Evolutionary conservation across 2,888 invertebrate genomes (phyloP).

Genomic region (Ethmia dodecea): DNA sequence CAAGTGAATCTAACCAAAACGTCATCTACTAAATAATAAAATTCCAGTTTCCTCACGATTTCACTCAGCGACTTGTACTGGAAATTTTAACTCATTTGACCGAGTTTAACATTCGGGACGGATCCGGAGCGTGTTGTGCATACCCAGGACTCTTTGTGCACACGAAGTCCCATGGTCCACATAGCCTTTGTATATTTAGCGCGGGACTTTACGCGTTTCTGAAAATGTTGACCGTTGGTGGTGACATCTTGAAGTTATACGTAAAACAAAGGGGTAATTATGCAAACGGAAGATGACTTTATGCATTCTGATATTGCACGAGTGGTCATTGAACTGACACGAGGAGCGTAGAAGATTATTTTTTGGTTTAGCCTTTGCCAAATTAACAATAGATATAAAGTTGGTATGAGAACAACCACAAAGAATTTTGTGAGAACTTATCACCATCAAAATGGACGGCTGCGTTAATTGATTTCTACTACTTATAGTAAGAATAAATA

Average conservation of each 20-base stretch:
- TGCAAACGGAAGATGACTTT: constrained; percentile 1
- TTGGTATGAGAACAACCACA: too few relatives aligned
- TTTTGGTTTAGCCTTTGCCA: too few relatives aligned
- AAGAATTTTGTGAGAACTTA: too few relatives aligned
- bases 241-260: constrained; percentile 7
- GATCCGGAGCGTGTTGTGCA: constrained; percentile 9
- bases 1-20: too few relatives aligned
- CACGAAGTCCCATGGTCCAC: not conserved
- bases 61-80: constrained; percentile 11
- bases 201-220: constrained; percentile 1
- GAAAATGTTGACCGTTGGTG: constrained; percentile 8
- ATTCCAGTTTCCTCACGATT: constrained; percentile 12
- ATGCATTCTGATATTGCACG: constrained; percentile 1
- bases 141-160: constrained; percentile 1
- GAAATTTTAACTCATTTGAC: constrained; percentile 13
- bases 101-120: constrained; percentile 9
- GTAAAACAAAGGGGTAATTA: constrained; percentile 1
- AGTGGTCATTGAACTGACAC: constrained; percentile 1
- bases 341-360: too few relatives aligned
- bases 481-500: too few relatives aligned
- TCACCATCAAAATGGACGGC: too few relatives aligned
- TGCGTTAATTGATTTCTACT: too few relatives aligned
- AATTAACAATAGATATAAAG: too few relatives aligned
- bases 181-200: not conserved
- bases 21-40: constrained; percentile 5